Evolutionary conservation across 2,113 vertebrate genomes (phyloP).

Genomic region (Pterocles burchelli): DNA sequence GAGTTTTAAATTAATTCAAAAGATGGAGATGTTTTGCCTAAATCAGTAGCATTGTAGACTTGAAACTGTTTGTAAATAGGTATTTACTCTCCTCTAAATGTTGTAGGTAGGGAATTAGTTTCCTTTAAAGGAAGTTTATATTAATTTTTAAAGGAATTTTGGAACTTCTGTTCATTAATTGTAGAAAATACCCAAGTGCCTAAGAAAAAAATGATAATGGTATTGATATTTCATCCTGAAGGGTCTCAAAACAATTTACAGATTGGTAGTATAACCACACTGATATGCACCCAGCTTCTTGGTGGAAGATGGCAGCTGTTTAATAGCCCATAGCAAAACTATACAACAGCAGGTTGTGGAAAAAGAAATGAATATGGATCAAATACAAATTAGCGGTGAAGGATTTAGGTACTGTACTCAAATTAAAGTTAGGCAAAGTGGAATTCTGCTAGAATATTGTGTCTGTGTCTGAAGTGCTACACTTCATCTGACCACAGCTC

Average conservation of each 20-base stretch:
- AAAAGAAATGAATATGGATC: conserved; percentile 52
- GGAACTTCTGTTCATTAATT: conserved; percentile 62
- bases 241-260: conserved; percentile 56
- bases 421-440: conserved; percentile 13
- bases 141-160: conserved; percentile 60
- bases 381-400: conserved; percentile 40
- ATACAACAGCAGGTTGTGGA: conserved; percentile 38
- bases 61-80: not conserved
- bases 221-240: conserved; percentile 65
- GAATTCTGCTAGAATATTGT: not conserved
- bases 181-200: conserved; percentile 50
- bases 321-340: conserved; percentile 63
- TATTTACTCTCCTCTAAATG: conserved; percentile 19
- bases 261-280: conserved; percentile 25
- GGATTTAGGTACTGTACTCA: conserved; percentile 26
- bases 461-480: not conserved
- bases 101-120: conserved; percentile 4
- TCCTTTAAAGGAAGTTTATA: conserved; percentile 35
- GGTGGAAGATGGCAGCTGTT: conserved; percentile 60
- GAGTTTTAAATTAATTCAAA: not conserved
- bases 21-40: not conserved
- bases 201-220: conserved; percentile 51
- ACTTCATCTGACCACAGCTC: not conserved
- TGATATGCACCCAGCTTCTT: conserved; percentile 46
- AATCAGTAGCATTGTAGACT: not conserved